Evolutionary conservation across 2,888 invertebrate genomes (phyloP).

Genomic region (Hofmannophila pseudospretella): DNA sequence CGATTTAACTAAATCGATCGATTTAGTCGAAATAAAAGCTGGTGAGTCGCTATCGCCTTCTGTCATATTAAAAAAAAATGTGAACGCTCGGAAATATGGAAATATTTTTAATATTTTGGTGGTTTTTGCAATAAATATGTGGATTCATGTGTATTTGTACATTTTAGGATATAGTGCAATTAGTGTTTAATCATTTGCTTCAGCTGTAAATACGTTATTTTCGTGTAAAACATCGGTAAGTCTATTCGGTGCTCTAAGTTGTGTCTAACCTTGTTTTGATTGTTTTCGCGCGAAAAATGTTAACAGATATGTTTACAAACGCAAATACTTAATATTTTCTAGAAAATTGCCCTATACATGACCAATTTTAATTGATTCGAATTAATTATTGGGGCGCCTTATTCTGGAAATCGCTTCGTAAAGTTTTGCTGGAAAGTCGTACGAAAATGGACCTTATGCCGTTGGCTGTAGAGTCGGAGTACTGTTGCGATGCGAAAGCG

Average conservation of each 20-base stretch:
- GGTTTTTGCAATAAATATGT: not conserved
- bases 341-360: too few relatives aligned
- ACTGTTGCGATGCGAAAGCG: constrained; percentile 20
- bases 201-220: not conserved
- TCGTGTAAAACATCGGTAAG: constrained; percentile 26
- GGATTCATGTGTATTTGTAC: constrained; percentile 7
- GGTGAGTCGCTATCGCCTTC: not conserved
- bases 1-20: too few relatives aligned
- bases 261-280: constrained; percentile 32
- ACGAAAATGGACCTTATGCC: constrained; percentile 36
- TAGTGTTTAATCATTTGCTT: not conserved
- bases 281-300: constrained; percentile 44
- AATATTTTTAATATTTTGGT: too few relatives aligned
- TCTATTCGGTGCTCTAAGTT: constrained; percentile 15
- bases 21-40: not conserved
- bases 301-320: constrained; percentile 26
- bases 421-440: constrained; percentile 20
- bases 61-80: not conserved
- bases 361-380: constrained; percentile 24
- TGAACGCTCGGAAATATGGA: too few relatives aligned
- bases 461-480: constrained; percentile 32
- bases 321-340: constrained; percentile 10
- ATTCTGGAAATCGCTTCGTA: constrained; percentile 52
- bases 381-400: constrained; percentile 43
- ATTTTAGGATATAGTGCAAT: constrained; percentile 2